These are phyloP conservation scores for Popillia japonica DNA, from an alignment of 1,140 invertebrate genomes.

Conservation along the genomic window DNA sequence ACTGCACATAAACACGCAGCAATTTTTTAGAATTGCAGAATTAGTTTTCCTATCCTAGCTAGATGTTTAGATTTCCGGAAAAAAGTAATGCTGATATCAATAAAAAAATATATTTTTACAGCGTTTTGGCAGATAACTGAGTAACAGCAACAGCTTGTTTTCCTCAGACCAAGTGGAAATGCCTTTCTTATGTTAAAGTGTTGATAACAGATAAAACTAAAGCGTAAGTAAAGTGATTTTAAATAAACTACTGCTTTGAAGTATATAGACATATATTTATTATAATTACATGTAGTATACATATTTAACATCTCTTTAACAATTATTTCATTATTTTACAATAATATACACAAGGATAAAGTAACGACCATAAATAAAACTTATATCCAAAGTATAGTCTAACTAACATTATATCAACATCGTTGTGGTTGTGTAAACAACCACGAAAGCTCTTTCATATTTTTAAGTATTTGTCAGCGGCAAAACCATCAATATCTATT, in stretches of 20 bases:
- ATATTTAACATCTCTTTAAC: conserved; percentile 19
- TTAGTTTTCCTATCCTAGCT: no score
- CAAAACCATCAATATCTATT: neutral
- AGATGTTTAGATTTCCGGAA: no score
- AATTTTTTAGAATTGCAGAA: no score
- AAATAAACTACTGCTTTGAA: neutral
- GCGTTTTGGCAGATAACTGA: no score
- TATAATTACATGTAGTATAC: conserved; percentile 28
- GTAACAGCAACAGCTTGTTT: no score
- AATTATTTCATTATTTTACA: conserved; percentile 17
- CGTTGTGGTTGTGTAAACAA: neutral
- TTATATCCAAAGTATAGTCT: neutral
- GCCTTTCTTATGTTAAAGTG: no score
- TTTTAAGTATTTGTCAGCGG: neutral
- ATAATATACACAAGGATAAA: conserved; percentile 8
- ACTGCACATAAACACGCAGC: no score
- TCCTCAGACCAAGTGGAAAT: no score
- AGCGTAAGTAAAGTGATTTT: no score
- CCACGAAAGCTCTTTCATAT: conserved; percentile 7
- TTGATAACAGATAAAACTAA: no score
- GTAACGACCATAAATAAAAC: conserved; percentile 9
- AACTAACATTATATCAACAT: conserved; percentile 6
- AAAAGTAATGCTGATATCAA: no score
- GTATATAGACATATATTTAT: conserved; percentile 5
- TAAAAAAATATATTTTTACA: no score